These are phyloP conservation scores for Saguinus midas DNA, from an alignment of 2,113 vertebrate species.

Conservation along the genomic window DNA sequence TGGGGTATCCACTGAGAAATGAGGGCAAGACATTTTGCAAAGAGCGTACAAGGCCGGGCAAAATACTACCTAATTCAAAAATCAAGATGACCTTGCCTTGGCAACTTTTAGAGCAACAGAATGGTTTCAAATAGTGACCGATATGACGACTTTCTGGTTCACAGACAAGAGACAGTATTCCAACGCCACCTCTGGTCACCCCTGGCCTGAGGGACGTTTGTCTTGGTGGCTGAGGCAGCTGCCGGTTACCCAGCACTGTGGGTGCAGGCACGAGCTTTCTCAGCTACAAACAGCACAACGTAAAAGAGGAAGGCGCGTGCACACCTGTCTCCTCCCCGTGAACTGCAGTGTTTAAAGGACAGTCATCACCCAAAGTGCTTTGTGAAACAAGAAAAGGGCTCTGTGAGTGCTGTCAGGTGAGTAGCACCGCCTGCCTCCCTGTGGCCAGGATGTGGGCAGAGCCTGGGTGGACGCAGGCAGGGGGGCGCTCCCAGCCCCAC, in stretches of 20 bases:
- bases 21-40: neutral
- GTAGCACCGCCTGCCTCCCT: too few relatives aligned
- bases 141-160: neutral
- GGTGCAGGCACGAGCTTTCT: neutral
- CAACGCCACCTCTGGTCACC: neutral
- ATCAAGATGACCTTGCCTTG: neutral
- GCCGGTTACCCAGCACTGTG: too few relatives aligned
- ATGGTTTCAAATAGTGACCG: too few relatives aligned
- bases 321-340: neutral
- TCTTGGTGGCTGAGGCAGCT: neutral
- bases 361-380: neutral
- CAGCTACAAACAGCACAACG: neutral
- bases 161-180: neutral
- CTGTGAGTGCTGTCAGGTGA: neutral
- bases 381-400: too few relatives aligned
- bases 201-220: neutral
- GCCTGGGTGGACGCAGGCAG: fast-evolving
- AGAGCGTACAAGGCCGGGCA: too few relatives aligned
- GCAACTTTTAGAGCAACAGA: neutral
- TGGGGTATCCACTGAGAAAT: fast-evolving
- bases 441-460: fast-evolving
- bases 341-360: neutral
- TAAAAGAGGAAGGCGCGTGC: neutral
- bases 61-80: neutral
- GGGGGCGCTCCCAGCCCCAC: fast-evolving